Evolutionary conservation across 64 coral and sea anemone genomes (phyloP), one percentile per base, ranked within the genome.

Genomic region (Catalaphyllia jardinei): DNA sequence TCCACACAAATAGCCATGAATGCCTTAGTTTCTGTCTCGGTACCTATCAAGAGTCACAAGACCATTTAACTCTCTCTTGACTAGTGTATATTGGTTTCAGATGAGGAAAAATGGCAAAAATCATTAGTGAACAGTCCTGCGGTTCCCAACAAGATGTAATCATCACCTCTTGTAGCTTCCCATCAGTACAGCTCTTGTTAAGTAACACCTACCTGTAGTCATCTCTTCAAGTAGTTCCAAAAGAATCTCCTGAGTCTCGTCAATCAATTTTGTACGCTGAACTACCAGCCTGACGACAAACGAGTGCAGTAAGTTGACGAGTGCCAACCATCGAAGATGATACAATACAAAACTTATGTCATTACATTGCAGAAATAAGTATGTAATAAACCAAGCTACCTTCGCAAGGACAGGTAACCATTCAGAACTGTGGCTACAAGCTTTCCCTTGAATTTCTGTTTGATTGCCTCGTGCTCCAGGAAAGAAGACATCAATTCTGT

Each of bases 1-100:
- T 99, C 94, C 79, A 99, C 96, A 88, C 96, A 99, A 31, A 99
- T 99, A 52, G 93, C 93, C 96, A 99, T 99, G 49, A 99, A 99
- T 10, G 94, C 88, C 30, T 79, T 88, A 20, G 91, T 99, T 86
- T 99, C 96, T 50, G 89, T 91, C 62, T 99, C 96, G 11, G 96
- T 99, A 71, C 96, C 96, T 99, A 19, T 67, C 80, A 76, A 63
- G 50, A 54, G 42, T 59, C 38, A 79, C 15, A 79, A 35, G 17
- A 79, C 13, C 6, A 51, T 52, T 55, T 8, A 92, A 49, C 33
- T 69, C 15, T 57, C 15, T 15, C 54, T 57, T 16, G 10, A 16
- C 54, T 18, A 17, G 22, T 10, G 22, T 15, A 29, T 35, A 4
- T 17, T 25, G 12, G 33, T 2, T 46, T 29, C 0, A 29, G 22